Conservation (phyloP, 64 coral and sea anemone species). For the Stichodactyla helianthus region DNA sequence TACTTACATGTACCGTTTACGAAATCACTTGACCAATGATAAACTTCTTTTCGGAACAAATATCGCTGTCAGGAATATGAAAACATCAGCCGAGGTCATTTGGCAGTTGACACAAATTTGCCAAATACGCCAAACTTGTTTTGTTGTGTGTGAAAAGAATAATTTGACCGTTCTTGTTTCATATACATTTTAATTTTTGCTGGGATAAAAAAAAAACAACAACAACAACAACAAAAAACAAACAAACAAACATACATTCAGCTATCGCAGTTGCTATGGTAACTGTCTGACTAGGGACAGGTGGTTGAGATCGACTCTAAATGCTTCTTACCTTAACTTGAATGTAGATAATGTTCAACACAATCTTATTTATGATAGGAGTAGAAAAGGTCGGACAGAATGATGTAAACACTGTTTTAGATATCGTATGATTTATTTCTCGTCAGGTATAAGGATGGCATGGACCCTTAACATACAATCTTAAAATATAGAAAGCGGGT, state of each 20-base stretch:
- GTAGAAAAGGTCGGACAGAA: too few species aligned
- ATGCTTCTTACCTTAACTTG: neutral
- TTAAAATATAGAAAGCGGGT: too few species aligned
- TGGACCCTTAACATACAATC: too few species aligned
- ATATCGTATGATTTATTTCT: too few species aligned
- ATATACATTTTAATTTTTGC: neutral
- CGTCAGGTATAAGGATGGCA: too few species aligned
- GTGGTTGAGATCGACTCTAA: neutral
- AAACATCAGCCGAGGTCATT: neutral
- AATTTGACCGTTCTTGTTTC: too few species aligned
- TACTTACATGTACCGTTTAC: neutral
- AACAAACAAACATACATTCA: neutral
- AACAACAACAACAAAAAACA: too few species aligned
- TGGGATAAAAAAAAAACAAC: neutral
- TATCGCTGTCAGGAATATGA: neutral
- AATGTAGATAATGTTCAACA: neutral
- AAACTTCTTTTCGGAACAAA: neutral
- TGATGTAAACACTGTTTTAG: too few species aligned
- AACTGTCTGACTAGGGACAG: neutral
- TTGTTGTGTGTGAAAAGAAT: neutral
- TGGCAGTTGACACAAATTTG: neutral
- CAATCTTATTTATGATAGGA: too few species aligned
- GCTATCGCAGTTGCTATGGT: neutral
- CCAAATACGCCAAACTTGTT: neutral
- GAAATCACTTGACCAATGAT: neutral